These are phyloP conservation scores for Rhagonycha fulva DNA, from an alignment of 2,888 invertebrate species.

Conservation along the genomic window DNA sequence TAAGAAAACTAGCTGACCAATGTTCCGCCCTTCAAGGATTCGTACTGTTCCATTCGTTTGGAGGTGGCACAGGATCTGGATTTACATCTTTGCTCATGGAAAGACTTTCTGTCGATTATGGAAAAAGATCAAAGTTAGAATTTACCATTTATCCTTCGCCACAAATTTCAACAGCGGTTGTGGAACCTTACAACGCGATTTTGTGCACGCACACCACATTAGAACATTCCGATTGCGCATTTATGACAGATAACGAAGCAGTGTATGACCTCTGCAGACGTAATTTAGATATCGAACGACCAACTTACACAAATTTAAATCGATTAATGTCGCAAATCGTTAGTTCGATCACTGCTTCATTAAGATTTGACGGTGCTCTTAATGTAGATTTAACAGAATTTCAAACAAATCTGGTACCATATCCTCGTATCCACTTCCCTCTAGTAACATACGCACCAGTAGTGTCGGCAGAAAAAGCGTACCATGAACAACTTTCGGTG, in stretches of 20 bases:
- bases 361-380: constrained; percentile 64
- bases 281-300: constrained; percentile 64
- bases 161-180: constrained; percentile 61
- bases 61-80: constrained; percentile 88
- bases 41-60: constrained; percentile 91
- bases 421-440: constrained; percentile 67
- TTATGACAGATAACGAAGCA: constrained; percentile 59
- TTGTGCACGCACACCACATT: constrained; percentile 65
- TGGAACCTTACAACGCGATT: constrained; percentile 68
- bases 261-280: constrained; percentile 61
- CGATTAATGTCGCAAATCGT: constrained; percentile 63
- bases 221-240: constrained; percentile 66
- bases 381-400: constrained; percentile 66
- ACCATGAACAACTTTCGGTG: constrained; percentile 63
- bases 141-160: constrained; percentile 88
- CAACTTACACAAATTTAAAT: constrained; percentile 68
- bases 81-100: constrained; percentile 93
- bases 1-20: constrained; percentile 73
- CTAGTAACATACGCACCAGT: constrained; percentile 62
- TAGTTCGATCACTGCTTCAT: constrained; percentile 64
- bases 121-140: constrained; percentile 58
- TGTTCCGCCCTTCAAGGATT: constrained; percentile 81
- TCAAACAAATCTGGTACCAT: constrained; percentile 63
- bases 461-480: constrained; percentile 63
- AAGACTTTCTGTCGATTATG: constrained; percentile 87